Conservation (phyloP, 2,888 invertebrate species). For the Dryococelus australis region DNA sequence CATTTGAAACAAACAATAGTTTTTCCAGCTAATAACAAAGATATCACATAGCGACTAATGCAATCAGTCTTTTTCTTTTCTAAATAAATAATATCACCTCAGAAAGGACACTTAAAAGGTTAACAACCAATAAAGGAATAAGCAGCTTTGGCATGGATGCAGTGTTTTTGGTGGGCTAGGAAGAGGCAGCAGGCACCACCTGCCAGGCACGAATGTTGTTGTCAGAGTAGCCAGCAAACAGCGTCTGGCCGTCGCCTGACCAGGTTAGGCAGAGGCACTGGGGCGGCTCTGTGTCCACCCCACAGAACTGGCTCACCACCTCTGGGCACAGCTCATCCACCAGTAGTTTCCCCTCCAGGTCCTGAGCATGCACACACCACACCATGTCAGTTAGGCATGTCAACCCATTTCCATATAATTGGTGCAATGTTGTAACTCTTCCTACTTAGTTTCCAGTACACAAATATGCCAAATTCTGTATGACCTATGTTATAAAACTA, state of each 20-base stretch:
- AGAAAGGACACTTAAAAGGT: too few relatives aligned
- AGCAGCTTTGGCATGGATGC: too few relatives aligned
- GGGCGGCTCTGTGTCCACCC: constrained; percentile 86
- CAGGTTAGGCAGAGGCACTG: constrained; percentile 97
- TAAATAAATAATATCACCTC: not conserved
- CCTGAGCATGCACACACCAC: constrained; percentile 61
- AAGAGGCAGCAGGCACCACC: constrained; percentile 64
- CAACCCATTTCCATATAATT: too few relatives aligned
- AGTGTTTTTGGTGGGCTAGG: not conserved
- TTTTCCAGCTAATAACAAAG: not conserved
- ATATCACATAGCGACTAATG: constrained; percentile 1
- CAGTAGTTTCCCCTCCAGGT: constrained; percentile 98
- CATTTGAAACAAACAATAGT: not conserved
- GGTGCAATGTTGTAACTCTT: too few relatives aligned
- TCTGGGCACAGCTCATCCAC: constrained; percentile 98
- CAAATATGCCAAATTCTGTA: too few relatives aligned
- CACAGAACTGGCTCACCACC: constrained; percentile 74
- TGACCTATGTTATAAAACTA: too few relatives aligned
- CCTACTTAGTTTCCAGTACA: too few relatives aligned
- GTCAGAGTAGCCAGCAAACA: constrained; percentile 99
- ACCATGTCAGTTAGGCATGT: not conserved
- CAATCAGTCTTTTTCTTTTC: constrained; percentile 4
- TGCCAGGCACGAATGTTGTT: constrained; percentile 99
- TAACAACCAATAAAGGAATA: too few relatives aligned
- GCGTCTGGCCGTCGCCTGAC: constrained; percentile 98